phyloP scores from a whole-genome alignment of 2,888 invertebrate species.

The Anoplius nigerrimus region DNA sequence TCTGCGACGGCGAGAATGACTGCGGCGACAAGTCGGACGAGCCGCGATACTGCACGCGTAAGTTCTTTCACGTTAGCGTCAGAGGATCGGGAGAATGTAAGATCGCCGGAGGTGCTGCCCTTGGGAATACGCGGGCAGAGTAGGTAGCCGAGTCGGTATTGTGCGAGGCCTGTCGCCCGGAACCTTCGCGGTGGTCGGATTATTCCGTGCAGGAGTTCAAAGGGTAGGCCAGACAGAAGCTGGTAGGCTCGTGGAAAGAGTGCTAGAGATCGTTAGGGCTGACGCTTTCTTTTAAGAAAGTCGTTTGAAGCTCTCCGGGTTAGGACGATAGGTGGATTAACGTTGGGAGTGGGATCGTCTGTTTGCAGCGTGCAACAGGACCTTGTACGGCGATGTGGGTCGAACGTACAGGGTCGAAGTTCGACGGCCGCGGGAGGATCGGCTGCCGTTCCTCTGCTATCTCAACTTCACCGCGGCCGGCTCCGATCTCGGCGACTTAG shows the following conservation, averaged over 20 bases:
- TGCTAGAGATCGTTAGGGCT: too few species aligned
- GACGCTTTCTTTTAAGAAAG: neutral
- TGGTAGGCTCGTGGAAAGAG: too few species aligned
- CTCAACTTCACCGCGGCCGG: slow-evolving; percentile 90
- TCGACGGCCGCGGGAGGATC: slow-evolving; percentile 83
- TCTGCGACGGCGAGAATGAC: slow-evolving; percentile 87
- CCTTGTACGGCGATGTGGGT: slow-evolving; percentile 88
- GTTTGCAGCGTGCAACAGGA: slow-evolving; percentile 87
- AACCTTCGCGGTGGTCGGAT: too few species aligned
- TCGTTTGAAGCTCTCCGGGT: neutral
- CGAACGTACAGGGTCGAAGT: slow-evolving; percentile 88
- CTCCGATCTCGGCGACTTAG: slow-evolving; percentile 85
- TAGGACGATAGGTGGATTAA: too few species aligned
- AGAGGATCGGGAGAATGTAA: too few species aligned
- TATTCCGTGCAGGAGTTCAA: too few species aligned
- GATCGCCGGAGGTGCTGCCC: too few species aligned
- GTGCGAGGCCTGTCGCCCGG: too few species aligned
- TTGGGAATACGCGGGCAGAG: too few species aligned
- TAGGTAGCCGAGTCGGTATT: too few species aligned
- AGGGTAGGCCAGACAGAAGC: too few species aligned
- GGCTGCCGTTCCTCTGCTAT: slow-evolving; percentile 87
- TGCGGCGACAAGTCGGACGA: slow-evolving; percentile 89
- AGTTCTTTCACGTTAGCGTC: slow-evolving; percentile 73
- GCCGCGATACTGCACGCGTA: slow-evolving; percentile 85
- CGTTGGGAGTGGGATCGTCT: neutral